These are phyloP conservation scores for Campoplex nolae DNA, from an alignment of 2,888 invertebrate species.

Conservation along the genomic window DNA sequence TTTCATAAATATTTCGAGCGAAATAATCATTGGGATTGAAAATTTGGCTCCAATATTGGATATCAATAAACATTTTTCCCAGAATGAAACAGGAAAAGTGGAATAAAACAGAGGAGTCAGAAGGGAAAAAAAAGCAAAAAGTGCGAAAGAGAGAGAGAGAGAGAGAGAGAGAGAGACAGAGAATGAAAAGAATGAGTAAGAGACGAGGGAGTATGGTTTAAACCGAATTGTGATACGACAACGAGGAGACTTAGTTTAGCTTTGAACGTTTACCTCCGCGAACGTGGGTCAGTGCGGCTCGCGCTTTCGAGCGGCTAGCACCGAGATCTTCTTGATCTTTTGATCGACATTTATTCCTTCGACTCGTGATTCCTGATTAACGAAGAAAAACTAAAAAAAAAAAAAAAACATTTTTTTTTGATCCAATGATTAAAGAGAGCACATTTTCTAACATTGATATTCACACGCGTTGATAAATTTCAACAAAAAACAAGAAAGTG, in stretches of 20 bases:
- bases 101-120: background rate
- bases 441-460: background rate
- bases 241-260: slow-evolving; percentile 76
- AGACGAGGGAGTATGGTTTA: slow-evolving; percentile 70
- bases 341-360: slow-evolving; percentile 48
- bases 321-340: slow-evolving; percentile 65
- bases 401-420: background rate
- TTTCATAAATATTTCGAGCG: background rate
- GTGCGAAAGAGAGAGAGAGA: background rate
- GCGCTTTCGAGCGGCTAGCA: slow-evolving; percentile 82
- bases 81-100: background rate
- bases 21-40: background rate
- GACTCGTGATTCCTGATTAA: background rate
- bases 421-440: background rate
- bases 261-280: slow-evolving; percentile 79
- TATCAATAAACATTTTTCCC: background rate
- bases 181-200: slow-evolving; percentile 42
- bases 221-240: slow-evolving; percentile 79
- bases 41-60: background rate
- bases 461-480: background rate
- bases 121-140: background rate
- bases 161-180: slow-evolving; percentile 25
- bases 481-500: background rate
- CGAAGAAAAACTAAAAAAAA: background rate
- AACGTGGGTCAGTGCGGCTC: slow-evolving; percentile 81